A percentile compares a stretch with the other conserved stretches of the same genome.
Evolutionary conservation across 2,113 vertebrate species (phyloP).

Genomic region (Ciconia boyciana): DNA sequence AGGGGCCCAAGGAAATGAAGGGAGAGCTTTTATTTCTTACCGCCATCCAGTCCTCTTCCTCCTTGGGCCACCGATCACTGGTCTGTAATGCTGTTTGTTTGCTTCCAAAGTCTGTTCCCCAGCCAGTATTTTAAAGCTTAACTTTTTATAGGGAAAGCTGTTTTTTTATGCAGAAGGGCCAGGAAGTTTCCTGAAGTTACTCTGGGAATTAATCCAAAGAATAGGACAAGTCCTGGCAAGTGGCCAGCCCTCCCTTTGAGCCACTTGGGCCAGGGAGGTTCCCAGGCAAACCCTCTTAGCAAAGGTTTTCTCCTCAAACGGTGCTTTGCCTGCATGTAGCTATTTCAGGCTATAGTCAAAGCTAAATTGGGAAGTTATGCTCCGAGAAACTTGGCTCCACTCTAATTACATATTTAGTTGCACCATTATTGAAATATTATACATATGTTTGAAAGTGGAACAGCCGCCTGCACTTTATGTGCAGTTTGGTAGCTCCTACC

Average conservation of each 20-base stretch:
- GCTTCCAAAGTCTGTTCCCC: not conserved
- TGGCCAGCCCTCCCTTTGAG: not conserved
- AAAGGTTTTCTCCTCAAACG: not conserved
- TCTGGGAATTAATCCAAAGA: not conserved
- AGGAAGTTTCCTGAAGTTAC: not conserved
- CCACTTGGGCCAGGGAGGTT: not conserved
- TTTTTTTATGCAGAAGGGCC: not conserved
- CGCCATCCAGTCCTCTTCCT: not conserved
- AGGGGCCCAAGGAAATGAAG: not conserved
- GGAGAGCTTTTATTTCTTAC: not conserved
- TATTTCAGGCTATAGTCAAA: not conserved
- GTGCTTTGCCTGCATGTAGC: not conserved
- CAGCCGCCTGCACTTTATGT: not conserved
- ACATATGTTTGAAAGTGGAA: not conserved
- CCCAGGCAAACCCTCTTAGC: not conserved
- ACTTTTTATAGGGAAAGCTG: not conserved
- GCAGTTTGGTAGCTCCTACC: not conserved
- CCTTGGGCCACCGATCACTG: not conserved
- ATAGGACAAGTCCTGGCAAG: constrained; percentile 6
- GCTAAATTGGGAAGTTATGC: not conserved
- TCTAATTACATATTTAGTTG: not conserved
- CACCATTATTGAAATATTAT: not conserved
- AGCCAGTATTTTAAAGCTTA: not conserved
- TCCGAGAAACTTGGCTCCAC: not conserved
- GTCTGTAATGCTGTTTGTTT: not conserved